Conservation (phyloP, 2,797 vertebrate species). For the Danio kyathit region DNA sequence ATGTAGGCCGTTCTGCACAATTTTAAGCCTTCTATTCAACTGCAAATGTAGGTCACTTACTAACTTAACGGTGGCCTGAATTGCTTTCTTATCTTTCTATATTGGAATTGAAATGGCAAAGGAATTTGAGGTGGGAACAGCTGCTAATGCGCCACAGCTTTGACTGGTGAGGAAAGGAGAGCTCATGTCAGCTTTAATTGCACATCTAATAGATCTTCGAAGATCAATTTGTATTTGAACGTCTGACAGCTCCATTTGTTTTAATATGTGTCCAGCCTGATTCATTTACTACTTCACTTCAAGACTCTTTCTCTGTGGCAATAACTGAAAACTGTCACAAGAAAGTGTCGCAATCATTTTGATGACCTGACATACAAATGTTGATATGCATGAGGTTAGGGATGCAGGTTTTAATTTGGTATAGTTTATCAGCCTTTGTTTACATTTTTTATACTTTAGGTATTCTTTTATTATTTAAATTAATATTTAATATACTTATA, state of each 20-base stretch:
- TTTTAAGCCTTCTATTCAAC: slow-evolving; percentile 58
- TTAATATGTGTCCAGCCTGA: background rate
- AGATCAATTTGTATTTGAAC: background rate
- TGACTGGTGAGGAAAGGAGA: background rate
- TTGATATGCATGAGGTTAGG: background rate
- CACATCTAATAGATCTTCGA: background rate
- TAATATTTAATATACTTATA: too few relatives aligned
- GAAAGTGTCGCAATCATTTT: background rate
- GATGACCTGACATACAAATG: background rate
- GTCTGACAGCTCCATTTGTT: background rate
- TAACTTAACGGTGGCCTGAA: slow-evolving; percentile 65
- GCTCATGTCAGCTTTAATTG: too few relatives aligned
- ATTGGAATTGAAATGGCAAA: slow-evolving; percentile 58
- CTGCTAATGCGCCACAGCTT: slow-evolving; percentile 42
- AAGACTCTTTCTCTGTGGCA: background rate
- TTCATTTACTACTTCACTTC: background rate
- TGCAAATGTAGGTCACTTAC: slow-evolving; percentile 65
- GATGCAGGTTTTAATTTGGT: background rate
- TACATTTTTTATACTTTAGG: background rate
- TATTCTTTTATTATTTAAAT: background rate
- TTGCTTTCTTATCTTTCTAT: slow-evolving; percentile 64
- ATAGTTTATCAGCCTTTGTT: background rate
- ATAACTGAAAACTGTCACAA: background rate
- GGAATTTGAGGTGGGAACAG: slow-evolving; percentile 50
- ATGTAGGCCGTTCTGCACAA: slow-evolving; percentile 63